Percentiles rank a stretch among this genome's conserved stretches.
Evolutionary conservation across 2,888 invertebrate genomes (phyloP).

Genomic region (Agapostemon virescens): DNA sequence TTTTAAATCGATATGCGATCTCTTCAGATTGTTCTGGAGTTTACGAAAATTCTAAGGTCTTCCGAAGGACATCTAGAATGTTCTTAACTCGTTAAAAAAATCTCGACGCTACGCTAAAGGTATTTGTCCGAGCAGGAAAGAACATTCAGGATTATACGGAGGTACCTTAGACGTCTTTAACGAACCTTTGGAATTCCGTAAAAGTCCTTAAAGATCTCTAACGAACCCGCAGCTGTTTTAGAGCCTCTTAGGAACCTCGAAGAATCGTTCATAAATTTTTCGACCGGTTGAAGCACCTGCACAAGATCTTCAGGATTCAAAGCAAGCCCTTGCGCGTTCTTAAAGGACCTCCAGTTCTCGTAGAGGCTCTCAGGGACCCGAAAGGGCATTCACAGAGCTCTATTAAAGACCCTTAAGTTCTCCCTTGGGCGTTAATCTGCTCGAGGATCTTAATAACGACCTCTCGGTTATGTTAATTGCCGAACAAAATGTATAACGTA

Average conservation of each 20-base stretch:
- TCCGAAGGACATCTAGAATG: too few species aligned
- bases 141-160: too few species aligned
- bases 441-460: neutral
- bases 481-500: conserved; percentile 1
- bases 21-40: too few species aligned
- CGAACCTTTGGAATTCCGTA: neutral
- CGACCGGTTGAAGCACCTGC: too few species aligned
- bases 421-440: neutral
- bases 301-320: neutral
- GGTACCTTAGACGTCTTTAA: too few species aligned
- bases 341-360: neutral
- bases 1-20: neutral
- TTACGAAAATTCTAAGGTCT: too few species aligned
- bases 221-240: neutral
- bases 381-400: neutral
- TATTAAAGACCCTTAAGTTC: conserved; percentile 3
- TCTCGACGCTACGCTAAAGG: too few species aligned
- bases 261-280: neutral
- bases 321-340: neutral
- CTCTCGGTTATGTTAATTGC: neutral
- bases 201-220: neutral
- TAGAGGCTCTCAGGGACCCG: neutral
- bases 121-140: too few species aligned
- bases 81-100: too few species aligned
- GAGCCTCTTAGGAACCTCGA: neutral